These are phyloP conservation scores for Athalia circularis DNA, from an alignment of 2,888 invertebrate genomes.

Conservation along the genomic window DNA sequence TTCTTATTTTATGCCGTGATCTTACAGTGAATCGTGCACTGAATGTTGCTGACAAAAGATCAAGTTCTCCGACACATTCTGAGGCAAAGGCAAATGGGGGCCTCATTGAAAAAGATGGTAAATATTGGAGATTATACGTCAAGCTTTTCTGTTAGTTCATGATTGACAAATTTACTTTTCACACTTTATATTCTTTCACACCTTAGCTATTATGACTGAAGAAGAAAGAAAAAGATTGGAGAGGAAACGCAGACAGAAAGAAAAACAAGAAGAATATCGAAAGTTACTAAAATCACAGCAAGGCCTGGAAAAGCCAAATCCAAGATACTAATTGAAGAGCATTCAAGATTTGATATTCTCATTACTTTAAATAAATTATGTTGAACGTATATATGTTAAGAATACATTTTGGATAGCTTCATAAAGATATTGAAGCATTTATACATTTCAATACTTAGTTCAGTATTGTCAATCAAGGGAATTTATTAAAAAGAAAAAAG, in stretches of 20 bases:
- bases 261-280: slow-evolving; percentile 62
- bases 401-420: not conserved
- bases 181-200: not conserved
- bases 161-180: not conserved
- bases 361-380: not conserved
- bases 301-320: slow-evolving; percentile 7
- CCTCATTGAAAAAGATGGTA: slow-evolving; percentile 26
- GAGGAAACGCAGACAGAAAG: slow-evolving; percentile 61
- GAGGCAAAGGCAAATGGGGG: slow-evolving; percentile 8
- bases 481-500: too few species aligned
- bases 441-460: too few species aligned
- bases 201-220: slow-evolving; percentile 49
- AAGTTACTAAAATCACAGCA: slow-evolving; percentile 56
- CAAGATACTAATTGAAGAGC: slow-evolving; percentile 24
- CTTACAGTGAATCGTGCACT: not conserved
- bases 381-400: not conserved
- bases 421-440: too few species aligned
- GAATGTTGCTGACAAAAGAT: slow-evolving; percentile 4
- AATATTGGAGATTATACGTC: not conserved
- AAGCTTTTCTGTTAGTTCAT: not conserved
- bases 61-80: not conserved
- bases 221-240: slow-evolving; percentile 55
- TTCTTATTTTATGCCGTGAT: not conserved
- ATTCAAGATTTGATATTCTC: not conserved
- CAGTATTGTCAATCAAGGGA: too few species aligned